Conservation (phyloP, 2,797 vertebrate species). For the Nyctibius grandis region DNA sequence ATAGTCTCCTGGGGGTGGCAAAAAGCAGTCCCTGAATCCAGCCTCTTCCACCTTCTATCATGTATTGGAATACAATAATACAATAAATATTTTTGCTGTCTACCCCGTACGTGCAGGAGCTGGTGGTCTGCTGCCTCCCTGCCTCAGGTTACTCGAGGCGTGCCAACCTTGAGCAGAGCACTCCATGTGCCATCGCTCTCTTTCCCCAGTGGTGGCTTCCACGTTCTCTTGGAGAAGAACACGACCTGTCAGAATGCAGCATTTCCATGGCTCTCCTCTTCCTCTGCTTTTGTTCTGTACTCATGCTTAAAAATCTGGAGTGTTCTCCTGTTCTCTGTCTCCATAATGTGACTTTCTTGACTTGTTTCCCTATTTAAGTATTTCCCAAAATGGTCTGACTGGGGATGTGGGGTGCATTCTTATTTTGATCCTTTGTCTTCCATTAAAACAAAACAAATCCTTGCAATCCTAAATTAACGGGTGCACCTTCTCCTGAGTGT, state of each 20-base stretch:
- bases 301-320: not conserved
- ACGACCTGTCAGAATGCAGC: not conserved
- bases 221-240: accelerated
- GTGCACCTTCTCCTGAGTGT: not conserved
- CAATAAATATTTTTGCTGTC: not conserved
- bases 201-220: not conserved
- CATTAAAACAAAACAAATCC: not conserved
- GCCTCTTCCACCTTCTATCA: not conserved
- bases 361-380: not conserved
- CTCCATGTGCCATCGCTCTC: not conserved
- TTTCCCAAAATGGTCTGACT: not conserved
- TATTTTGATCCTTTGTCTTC: not conserved
- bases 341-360: accelerated
- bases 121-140: not conserved
- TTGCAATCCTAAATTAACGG: not conserved
- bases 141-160: accelerated
- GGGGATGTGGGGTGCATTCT: not conserved
- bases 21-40: not conserved
- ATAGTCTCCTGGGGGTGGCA: not conserved
- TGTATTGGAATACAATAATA: not conserved
- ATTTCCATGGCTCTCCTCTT: not conserved
- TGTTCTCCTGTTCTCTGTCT: not conserved
- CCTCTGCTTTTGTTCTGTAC: not conserved
- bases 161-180: not conserved
- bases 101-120: not conserved